phyloP scores from a whole-genome alignment of 2,113 vertebrate genomes.

The Pyrgilauda ruficollis region DNA sequence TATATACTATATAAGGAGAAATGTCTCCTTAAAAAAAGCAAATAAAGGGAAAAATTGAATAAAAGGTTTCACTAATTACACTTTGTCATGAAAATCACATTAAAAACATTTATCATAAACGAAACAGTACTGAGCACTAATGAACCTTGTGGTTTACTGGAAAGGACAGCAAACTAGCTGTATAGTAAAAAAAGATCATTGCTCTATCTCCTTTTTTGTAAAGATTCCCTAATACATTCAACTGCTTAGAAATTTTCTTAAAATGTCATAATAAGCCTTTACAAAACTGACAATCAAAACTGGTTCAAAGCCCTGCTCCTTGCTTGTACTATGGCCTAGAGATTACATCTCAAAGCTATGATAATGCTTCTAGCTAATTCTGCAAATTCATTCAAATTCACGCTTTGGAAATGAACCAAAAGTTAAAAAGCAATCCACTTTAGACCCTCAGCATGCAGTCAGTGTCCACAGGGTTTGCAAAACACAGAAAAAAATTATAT shows the following conservation, averaged over 20 bases:
- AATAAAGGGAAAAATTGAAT: constrained; percentile 42
- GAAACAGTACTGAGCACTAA: constrained; percentile 55
- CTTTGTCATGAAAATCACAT: constrained; percentile 64
- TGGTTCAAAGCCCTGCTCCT: constrained; percentile 28
- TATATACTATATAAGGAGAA: constrained; percentile 65
- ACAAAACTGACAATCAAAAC: constrained; percentile 46
- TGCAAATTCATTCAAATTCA: background rate
- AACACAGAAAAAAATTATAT: background rate
- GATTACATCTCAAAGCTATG: background rate
- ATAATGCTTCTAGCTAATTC: background rate
- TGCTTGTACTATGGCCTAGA: background rate
- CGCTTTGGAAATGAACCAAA: background rate
- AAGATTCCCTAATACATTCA: constrained; percentile 41
- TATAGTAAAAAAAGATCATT: constrained; percentile 34
- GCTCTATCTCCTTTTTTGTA: background rate
- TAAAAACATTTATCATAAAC: constrained; percentile 61
- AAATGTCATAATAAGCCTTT: constrained; percentile 15
- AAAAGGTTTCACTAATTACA: constrained; percentile 50
- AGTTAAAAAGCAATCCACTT: background rate
- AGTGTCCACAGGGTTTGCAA: background rate
- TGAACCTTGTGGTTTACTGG: constrained; percentile 55
- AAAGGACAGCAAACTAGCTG: constrained; percentile 53
- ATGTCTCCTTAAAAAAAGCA: constrained; percentile 53
- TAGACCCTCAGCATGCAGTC: background rate
- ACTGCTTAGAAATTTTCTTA: constrained; percentile 28